Evolutionary conservation across 2,113 vertebrate genomes (phyloP).

Genomic region (Felis catus): DNA sequence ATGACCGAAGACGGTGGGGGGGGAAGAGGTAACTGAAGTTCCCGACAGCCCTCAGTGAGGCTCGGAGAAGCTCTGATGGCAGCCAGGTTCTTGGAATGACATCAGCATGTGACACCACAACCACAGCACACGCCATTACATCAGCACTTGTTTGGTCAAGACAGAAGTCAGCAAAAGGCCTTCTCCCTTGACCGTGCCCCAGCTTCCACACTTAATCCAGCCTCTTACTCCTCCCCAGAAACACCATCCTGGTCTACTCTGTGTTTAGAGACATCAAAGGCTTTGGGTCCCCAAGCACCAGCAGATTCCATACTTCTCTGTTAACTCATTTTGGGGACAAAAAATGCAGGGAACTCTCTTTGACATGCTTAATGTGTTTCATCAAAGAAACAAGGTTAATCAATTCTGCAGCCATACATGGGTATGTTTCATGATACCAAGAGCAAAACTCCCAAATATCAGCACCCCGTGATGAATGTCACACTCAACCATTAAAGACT

Average conservation of each 20-base stretch:
- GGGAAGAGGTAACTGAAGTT: not conserved
- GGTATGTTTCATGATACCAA: not conserved
- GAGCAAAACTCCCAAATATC: not conserved
- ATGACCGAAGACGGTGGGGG: not conserved
- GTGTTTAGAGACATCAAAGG: not conserved
- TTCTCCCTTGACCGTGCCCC: not conserved
- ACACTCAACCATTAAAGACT: not conserved
- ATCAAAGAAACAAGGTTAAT: not conserved
- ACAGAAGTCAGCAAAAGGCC: not conserved
- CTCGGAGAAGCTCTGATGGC: not conserved
- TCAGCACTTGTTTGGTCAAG: not conserved
- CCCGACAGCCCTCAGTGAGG: not conserved
- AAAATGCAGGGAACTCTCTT: not conserved
- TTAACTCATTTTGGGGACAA: not conserved
- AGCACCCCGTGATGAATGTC: not conserved
- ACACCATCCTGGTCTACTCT: rapidly evolving
- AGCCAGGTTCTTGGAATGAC: not conserved
- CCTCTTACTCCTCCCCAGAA: not conserved
- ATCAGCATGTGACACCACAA: not conserved
- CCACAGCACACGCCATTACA: too few species aligned
- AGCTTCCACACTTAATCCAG: not conserved
- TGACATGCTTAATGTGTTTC: not conserved
- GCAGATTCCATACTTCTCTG: not conserved
- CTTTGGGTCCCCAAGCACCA: not conserved
- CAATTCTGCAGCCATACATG: not conserved